These are phyloP conservation scores for Neotoma lepida DNA, from an alignment of 2,113 vertebrate species.

Conservation along the genomic window DNA sequence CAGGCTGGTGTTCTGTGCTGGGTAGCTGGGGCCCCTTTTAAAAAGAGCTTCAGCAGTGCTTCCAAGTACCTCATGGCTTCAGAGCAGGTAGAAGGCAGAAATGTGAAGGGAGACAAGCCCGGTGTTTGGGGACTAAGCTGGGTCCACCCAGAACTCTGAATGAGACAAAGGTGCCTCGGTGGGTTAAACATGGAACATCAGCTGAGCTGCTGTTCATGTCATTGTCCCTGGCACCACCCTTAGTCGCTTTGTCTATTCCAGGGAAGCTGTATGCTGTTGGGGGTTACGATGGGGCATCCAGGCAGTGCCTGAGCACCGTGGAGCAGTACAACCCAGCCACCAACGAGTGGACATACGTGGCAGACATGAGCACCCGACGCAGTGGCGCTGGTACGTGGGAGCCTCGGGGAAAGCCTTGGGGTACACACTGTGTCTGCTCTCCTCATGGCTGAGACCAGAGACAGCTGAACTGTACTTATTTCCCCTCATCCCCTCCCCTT, in stretches of 20 bases:
- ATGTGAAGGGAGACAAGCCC: not conserved
- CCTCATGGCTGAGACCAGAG: not conserved
- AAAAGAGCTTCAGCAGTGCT: not conserved
- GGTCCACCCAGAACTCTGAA: not conserved
- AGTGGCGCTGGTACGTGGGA: conserved; percentile 93
- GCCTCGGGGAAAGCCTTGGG: not conserved
- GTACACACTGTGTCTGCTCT: not conserved
- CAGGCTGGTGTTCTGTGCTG: not conserved
- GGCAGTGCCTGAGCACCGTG: conserved; percentile 97
- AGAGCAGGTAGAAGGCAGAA: not conserved
- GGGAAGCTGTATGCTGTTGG: conserved; percentile 96
- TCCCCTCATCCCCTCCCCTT: not conserved
- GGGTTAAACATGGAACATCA: not conserved
- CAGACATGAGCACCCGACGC: conserved; percentile 97
- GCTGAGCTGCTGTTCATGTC: rapidly evolving
- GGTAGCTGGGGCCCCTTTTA: not conserved
- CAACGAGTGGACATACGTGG: conserved; percentile 94
- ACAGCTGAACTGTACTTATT: not conserved
- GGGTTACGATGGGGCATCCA: conserved; percentile 95
- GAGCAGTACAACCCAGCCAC: conserved; percentile 94
- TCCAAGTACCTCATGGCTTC: not conserved
- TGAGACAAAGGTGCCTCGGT: not conserved
- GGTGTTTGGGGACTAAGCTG: not conserved
- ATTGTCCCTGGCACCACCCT: not conserved
- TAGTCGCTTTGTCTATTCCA: conserved; percentile 77